Evolutionary conservation across 1,140 invertebrate species (phyloP), one percentile per base, ranked within the genome.

Genomic region (Carcinoscorpius rotundicauda): DNA sequence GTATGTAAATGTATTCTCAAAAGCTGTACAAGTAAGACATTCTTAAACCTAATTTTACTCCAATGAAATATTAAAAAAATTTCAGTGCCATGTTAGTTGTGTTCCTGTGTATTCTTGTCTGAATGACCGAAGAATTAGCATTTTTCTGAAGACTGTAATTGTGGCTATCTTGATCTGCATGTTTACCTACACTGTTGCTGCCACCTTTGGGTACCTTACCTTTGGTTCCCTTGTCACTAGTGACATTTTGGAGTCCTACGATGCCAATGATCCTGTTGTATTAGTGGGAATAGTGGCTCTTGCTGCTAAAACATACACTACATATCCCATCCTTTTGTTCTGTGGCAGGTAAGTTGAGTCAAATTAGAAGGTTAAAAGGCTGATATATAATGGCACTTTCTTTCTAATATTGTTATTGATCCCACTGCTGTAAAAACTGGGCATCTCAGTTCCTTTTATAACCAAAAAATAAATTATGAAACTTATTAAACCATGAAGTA

Each of bases 61-160:
- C 2, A 29, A 29, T 29, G 29, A 29, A 29, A 29, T 29, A 29
- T 29, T 29, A 29, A 29, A 29, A 29, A 0, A 29, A 29, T 29
- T 29, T 29, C 77, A 86, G 82, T 85, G 83, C 69, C 85, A 87
- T 73, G 85, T 87, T 65, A 85, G 83, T 64, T 80, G 82, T 4
- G 82, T 87, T 66, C 85, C 85, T 5, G 85, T 86, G 10, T 87
- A 86, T 67, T 80, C 83, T 8, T 87, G 85, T 66, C 64, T 69
- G 68, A 49, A 59, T 0, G 64, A 69, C 5, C 75, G 84, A 58
- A 79, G 72, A 51, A 10, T 85, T n/a, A 71, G 70, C 57, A 78
- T 81, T 64, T 86, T 86, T 68, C 76, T 79, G 0, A 73, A 81
- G n/a, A 81, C 83, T 3, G 76, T 81, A 4, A 65, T 78, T 3